These are phyloP conservation scores for Ischnura elegans DNA, from an alignment of 2,888 invertebrate species.

Conservation along the genomic window DNA sequence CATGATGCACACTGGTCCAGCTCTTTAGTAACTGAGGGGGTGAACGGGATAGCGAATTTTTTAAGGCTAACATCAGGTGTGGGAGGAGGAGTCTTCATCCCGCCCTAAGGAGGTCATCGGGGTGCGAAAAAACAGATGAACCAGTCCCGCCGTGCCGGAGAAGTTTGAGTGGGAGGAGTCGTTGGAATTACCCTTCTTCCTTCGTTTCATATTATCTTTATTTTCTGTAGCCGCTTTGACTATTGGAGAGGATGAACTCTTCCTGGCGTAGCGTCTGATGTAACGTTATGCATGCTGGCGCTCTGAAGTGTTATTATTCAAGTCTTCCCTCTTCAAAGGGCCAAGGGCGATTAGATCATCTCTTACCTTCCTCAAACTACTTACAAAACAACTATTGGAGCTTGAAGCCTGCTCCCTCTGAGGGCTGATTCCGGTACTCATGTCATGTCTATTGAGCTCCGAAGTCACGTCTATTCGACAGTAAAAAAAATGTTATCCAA, in stretches of 20 bases:
- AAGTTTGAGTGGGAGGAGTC: constrained; percentile 12
- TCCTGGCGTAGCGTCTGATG: not conserved
- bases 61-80: too few relatives aligned
- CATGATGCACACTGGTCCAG: too few relatives aligned
- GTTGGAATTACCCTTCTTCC: not conserved
- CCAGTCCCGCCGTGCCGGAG: not conserved
- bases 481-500: not conserved
- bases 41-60: too few relatives aligned
- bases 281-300: constrained; percentile 11
- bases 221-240: not conserved
- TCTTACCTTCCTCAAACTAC: too few relatives aligned
- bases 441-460: not conserved
- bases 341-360: constrained; percentile 27
- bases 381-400: too few relatives aligned
- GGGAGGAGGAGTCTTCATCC: not conserved
- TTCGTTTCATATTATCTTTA: not conserved
- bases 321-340: not conserved
- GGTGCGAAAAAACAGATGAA: constrained; percentile 31
- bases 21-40: too few relatives aligned
- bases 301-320: constrained; percentile 16
- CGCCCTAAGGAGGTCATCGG: not conserved
- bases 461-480: not conserved
- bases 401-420: not conserved
- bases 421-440: not conserved
- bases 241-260: not conserved